phyloP scores from a whole-genome alignment of 2,888 invertebrate species.

The Noctua comes region DNA sequence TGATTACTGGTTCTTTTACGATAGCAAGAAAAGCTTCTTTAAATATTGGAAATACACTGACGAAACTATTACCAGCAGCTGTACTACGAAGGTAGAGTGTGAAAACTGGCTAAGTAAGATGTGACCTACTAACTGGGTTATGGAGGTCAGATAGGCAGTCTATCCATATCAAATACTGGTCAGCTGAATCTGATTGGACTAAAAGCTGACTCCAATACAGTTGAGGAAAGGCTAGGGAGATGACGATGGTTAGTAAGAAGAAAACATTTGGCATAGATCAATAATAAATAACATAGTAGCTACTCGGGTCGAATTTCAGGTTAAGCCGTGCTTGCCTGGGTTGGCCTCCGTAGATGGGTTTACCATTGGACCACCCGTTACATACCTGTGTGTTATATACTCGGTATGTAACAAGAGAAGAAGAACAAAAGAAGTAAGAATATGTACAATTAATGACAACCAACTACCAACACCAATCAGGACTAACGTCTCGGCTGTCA shows the following conservation, averaged over 20 bases:
- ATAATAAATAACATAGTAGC: background rate
- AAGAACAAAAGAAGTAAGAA: too few species aligned
- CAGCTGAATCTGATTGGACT: too few species aligned
- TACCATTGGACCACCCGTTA: too few species aligned
- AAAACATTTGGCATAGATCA: background rate
- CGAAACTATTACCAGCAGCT: background rate
- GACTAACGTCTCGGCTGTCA: too few species aligned
- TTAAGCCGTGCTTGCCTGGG: too few species aligned
- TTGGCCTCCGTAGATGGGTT: too few species aligned
- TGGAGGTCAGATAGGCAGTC: background rate
- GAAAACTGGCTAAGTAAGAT: background rate
- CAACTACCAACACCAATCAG: too few species aligned
- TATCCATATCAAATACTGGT: background rate
- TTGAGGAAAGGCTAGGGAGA: background rate
- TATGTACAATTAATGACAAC: too few species aligned
- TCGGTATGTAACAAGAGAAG: too few species aligned
- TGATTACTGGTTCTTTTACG: background rate
- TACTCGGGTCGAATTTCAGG: too few species aligned
- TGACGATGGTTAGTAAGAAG: background rate
- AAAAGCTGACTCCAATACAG: background rate
- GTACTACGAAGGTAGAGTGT: background rate
- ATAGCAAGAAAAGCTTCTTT: background rate
- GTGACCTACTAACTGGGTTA: background rate
- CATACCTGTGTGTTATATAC: too few species aligned
- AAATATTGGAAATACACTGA: background rate